These are phyloP conservation scores for Cataglyphis altisquamis DNA, from an alignment of 2,888 invertebrate genomes.

Conservation along the genomic window DNA sequence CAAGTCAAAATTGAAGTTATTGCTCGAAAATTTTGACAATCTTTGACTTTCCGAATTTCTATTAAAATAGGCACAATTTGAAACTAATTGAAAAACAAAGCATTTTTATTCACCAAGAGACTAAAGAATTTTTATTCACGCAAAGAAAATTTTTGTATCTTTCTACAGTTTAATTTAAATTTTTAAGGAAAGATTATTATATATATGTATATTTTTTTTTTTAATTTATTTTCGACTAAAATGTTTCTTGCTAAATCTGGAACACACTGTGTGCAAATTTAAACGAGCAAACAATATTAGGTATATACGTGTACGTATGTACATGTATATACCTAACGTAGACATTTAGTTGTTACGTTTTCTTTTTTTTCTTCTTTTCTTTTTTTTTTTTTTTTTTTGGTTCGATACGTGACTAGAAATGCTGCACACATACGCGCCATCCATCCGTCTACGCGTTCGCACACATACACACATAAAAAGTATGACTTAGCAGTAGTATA, in stretches of 20 bases:
- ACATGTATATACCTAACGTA: slow-evolving; percentile 52
- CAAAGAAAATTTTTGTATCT: background rate
- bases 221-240: background rate
- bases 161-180: background rate
- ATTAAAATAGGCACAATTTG: background rate
- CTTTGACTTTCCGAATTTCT: background rate
- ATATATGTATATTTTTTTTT: too few relatives aligned
- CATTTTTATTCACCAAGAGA: background rate
- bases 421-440: slow-evolving; percentile 76
- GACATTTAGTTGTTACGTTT: slow-evolving; percentile 58
- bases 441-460: slow-evolving; percentile 38
- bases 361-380: too few relatives aligned
- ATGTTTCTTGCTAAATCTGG: slow-evolving; percentile 20
- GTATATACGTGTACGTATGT: slow-evolving; percentile 66
- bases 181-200: background rate
- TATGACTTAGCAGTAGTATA: slow-evolving; percentile 81
- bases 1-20: background rate
- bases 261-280: slow-evolving; percentile 23
- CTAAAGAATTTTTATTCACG: background rate
- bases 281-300: slow-evolving; percentile 30
- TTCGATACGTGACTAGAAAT: slow-evolving; percentile 84
- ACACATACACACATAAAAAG: slow-evolving; percentile 58
- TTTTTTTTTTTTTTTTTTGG: slow-evolving; percentile 59
- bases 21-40: background rate
- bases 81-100: background rate